Evolutionary conservation across 2,888 invertebrate genomes (phyloP).

Genomic region (Tetropium fuscum): DNA sequence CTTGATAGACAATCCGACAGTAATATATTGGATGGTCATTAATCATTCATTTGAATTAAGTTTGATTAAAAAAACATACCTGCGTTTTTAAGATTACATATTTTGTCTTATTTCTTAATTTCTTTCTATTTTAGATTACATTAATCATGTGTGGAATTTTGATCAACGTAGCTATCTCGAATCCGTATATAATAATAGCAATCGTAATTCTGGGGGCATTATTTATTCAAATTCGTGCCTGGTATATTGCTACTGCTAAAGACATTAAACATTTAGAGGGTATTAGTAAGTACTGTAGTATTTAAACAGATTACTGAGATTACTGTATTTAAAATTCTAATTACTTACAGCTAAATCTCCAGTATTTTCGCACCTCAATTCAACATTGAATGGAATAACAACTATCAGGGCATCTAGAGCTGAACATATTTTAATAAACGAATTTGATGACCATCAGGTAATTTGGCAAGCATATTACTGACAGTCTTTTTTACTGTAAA

Average conservation of each 20-base stretch:
- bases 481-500: too few species aligned
- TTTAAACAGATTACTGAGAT: background rate
- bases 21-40: too few species aligned
- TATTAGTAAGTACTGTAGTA: slow-evolving; percentile 63
- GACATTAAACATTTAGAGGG: slow-evolving; percentile 75
- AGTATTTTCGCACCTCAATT: slow-evolving; percentile 48
- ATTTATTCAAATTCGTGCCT: slow-evolving; percentile 73
- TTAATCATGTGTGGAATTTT: slow-evolving; percentile 78
- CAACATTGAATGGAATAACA: slow-evolving; percentile 44
- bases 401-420: slow-evolving; percentile 46
- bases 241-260: slow-evolving; percentile 78
- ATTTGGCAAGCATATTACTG: too few species aligned
- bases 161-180: slow-evolving; percentile 76
- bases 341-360: slow-evolving; percentile 51
- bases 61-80: too few species aligned
- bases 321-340: background rate
- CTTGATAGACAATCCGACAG: too few species aligned
- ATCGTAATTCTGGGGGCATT: slow-evolving; percentile 72
- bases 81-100: too few species aligned
- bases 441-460: slow-evolving; percentile 51
- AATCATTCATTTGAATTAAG: too few species aligned
- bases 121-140: slow-evolving; percentile 70
- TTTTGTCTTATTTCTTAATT: too few species aligned
- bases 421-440: slow-evolving; percentile 38
- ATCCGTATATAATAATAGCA: slow-evolving; percentile 74